Conservation (phyloP, 2,797 vertebrate species). For the Heliangelus exortis region DNA sequence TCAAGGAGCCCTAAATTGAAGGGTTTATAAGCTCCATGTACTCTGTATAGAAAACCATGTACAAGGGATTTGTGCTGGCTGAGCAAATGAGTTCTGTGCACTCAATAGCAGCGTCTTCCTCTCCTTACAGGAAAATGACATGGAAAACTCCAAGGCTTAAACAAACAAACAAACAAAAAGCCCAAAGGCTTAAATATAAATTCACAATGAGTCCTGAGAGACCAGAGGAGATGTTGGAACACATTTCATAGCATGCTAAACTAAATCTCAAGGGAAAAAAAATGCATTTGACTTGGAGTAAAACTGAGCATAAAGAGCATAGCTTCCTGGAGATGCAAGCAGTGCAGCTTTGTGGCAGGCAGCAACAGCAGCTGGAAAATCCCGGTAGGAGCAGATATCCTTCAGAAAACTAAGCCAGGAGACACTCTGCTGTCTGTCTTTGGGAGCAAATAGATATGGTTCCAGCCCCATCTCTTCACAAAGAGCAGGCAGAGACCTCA, state of each 20-base stretch:
- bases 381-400: neutral
- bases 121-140: neutral
- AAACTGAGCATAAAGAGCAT: neutral
- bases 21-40: neutral
- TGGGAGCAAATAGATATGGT: neutral
- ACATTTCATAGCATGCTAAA: neutral
- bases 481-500: neutral
- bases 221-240: neutral
- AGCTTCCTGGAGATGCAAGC: neutral
- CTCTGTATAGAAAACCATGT: neutral
- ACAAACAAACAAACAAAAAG: neutral
- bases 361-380: neutral
- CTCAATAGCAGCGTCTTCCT: neutral
- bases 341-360: neutral
- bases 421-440: fast-evolving
- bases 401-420: neutral
- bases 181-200: neutral
- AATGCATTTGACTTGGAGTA: neutral
- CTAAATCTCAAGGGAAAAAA: neutral
- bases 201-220: neutral
- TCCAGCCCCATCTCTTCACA: neutral
- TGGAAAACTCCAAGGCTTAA: neutral
- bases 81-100: neutral
- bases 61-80: neutral
- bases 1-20: neutral